Conservation (phyloP, 2,888 invertebrate genomes). For the Ariolimax columbianus region DNA sequence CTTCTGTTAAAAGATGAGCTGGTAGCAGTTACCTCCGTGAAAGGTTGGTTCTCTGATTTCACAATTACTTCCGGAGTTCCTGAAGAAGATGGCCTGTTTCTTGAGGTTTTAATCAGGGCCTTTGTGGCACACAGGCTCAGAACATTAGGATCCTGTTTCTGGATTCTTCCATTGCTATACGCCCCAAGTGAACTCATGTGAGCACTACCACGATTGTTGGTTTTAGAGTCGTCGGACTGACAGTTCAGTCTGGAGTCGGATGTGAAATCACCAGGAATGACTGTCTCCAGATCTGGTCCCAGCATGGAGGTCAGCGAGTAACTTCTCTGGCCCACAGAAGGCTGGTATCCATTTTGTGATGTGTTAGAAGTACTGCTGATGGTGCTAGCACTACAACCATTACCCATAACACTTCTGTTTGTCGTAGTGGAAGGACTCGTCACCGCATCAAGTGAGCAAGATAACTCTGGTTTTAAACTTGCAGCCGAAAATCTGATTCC, state of each 20-base stretch:
- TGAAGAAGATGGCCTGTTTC: background rate
- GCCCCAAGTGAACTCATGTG: background rate
- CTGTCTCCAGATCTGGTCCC: slow-evolving; percentile 39
- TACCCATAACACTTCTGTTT: background rate
- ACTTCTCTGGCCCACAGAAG: slow-evolving; percentile 9
- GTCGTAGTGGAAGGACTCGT: background rate
- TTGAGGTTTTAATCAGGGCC: background rate
- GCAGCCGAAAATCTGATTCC: background rate
- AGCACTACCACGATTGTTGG: background rate
- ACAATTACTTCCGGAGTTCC: slow-evolving; percentile 38
- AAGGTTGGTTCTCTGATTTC: slow-evolving; percentile 30
- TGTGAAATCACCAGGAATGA: slow-evolving; percentile 37
- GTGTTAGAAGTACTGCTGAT: background rate
- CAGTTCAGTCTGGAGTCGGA: slow-evolving; percentile 1
- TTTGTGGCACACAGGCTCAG: slow-evolving; percentile 15
- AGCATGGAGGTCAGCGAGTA: slow-evolving; percentile 2
- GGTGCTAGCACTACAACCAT: background rate
- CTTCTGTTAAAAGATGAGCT: slow-evolving; percentile 32
- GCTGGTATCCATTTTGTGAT: background rate
- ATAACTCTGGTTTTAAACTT: background rate
- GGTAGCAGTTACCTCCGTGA: background rate
- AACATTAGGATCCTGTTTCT: slow-evolving; percentile 2
- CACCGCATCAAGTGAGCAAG: background rate
- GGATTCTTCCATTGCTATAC: slow-evolving; percentile 26
- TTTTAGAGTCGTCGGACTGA: background rate